Evolutionary conservation across 2,888 invertebrate species (phyloP).

Genomic region (Campoplex capitator): DNA sequence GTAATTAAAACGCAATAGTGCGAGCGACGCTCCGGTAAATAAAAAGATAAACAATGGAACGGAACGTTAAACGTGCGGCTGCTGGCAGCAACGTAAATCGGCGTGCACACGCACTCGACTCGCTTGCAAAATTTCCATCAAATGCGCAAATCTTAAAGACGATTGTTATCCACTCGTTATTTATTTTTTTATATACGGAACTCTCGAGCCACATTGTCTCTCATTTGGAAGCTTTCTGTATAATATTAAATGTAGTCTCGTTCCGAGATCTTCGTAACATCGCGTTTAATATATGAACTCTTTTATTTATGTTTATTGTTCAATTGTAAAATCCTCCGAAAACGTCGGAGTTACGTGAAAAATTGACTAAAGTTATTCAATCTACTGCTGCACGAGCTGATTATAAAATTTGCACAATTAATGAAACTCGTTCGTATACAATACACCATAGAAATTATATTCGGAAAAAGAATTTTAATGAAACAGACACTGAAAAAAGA

Average conservation of each 20-base stretch:
- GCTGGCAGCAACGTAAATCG: neutral
- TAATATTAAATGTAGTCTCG: neutral
- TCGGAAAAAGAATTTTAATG: no score
- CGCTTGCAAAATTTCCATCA: constrained; percentile 6
- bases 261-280: neutral
- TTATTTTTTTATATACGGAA: neutral
- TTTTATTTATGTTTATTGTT: neutral
- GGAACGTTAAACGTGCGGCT: neutral
- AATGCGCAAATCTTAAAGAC: neutral
- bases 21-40: neutral
- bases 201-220: constrained; percentile 14
- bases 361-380: neutral
- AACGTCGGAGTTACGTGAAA: neutral
- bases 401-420: neutral
- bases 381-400: neutral
- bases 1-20: constrained; percentile 24
- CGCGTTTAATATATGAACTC: neutral
- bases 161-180: constrained; percentile 3
- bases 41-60: constrained; percentile 18
- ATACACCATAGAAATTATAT: neutral
- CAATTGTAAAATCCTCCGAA: neutral
- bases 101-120: neutral
- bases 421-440: neutral
- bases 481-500: neutral
- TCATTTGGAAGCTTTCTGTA: neutral